These are phyloP conservation scores for Sorex fumeus DNA, from an alignment of 2,113 vertebrate genomes.

Conservation along the genomic window DNA sequence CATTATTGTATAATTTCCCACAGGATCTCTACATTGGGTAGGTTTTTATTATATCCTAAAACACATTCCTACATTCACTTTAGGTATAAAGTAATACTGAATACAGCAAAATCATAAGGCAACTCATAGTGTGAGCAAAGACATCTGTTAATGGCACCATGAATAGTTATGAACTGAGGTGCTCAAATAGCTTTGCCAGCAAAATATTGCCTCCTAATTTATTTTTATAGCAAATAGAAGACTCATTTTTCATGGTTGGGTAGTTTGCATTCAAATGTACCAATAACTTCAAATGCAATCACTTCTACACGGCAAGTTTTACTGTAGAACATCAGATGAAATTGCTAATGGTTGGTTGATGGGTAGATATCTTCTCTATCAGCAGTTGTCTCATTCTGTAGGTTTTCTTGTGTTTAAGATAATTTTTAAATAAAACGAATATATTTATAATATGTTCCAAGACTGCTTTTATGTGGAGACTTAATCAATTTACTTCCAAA, in stretches of 20 bases:
- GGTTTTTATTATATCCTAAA: conserved; percentile 87
- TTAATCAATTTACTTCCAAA: conserved; percentile 62
- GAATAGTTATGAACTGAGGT: conserved; percentile 88
- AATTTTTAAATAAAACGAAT: conserved; percentile 16
- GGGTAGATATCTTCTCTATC: conserved; percentile 78
- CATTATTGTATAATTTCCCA: conserved; percentile 88
- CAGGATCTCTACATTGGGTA: conserved; percentile 83
- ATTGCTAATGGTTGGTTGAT: conserved; percentile 82
- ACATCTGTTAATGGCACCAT: conserved; percentile 88
- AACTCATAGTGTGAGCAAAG: conserved; percentile 81
- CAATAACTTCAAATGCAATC: conserved; percentile 86
- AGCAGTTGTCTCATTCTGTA: conserved; percentile 76
- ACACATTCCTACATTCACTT: conserved; percentile 86
- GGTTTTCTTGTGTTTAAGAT: conserved; percentile 23
- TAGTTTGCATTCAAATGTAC: conserved; percentile 88
- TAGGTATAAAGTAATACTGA: conserved; percentile 84
- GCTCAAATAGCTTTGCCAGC: conserved; percentile 85
- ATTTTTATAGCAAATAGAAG: conserved; percentile 88
- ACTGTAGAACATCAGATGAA: conserved; percentile 80
- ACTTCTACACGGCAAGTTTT: conserved; percentile 80
- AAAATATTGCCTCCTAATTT: conserved; percentile 87
- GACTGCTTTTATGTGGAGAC: conserved; percentile 5
- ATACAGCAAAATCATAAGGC: conserved; percentile 81
- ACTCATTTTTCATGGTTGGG: conserved; percentile 87
- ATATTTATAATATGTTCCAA: conserved; percentile 40